Evolutionary conservation across 2,888 invertebrate genomes (phyloP).

Genomic region (Empis livida): DNA sequence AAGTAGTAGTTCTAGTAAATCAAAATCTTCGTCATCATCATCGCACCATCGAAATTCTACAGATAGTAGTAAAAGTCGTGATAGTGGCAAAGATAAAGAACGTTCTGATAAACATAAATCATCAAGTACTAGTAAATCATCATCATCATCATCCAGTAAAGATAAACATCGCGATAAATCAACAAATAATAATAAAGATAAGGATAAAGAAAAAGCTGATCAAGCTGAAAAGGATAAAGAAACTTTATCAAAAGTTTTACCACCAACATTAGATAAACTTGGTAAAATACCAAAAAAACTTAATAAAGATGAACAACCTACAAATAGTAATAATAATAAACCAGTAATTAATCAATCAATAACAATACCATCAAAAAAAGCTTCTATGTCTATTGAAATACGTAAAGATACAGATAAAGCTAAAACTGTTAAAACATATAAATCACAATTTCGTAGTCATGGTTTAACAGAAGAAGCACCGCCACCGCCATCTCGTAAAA

Average conservation of each 20-base stretch:
- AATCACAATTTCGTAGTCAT: constrained; percentile 84
- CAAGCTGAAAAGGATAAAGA: constrained; percentile 56
- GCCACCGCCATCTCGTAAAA: constrained; percentile 66
- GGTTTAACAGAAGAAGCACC: constrained; percentile 78
- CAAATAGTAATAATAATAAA: constrained; percentile 17
- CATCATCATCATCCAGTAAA: constrained; percentile 16
- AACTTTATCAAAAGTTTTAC: constrained; percentile 50
- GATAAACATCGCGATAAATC: constrained; percentile 20
- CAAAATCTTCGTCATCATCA: constrained; percentile 17
- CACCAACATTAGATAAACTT: constrained; percentile 56
- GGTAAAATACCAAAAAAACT: constrained; percentile 68
- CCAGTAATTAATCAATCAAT: constrained; percentile 25
- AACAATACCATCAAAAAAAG: constrained; percentile 40
- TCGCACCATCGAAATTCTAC: constrained; percentile 24
- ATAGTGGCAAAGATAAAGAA: constrained; percentile 28
- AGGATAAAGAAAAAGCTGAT: constrained; percentile 34
- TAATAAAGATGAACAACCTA: constrained; percentile 22
- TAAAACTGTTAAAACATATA: constrained; percentile 83
- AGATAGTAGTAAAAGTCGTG: constrained; percentile 9
- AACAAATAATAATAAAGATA: constrained; percentile 30
- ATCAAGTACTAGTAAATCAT: constrained; percentile 13
- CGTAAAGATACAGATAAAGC: constrained; percentile 61
- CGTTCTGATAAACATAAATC: constrained; percentile 21
- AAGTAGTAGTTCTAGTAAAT: constrained; percentile 22
- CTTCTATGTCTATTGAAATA: constrained; percentile 70